A percentile compares a stretch with the other conserved stretches of the same genome.
Evolutionary conservation across 2,797 vertebrate genomes (phyloP).

Genomic region (Muraenolepis orangiensis): DNA sequence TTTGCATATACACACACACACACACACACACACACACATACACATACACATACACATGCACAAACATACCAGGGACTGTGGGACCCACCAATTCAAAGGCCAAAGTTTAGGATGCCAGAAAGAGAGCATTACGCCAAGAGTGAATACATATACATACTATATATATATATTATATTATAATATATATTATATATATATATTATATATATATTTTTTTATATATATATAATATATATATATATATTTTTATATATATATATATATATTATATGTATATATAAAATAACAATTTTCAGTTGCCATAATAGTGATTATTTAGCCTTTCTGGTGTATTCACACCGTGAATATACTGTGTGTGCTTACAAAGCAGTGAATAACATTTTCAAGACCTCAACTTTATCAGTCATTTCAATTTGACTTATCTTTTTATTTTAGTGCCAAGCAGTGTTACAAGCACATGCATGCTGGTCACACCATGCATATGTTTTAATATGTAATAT

Average conservation of each 20-base stretch:
- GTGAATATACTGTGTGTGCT: no score
- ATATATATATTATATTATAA: not conserved
- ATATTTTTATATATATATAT: no score
- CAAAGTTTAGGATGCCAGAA: slow-evolving; percentile 19
- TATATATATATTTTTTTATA: not conserved
- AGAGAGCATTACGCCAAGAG: slow-evolving; percentile 8
- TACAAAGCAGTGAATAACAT: not conserved
- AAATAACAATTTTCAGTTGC: not conserved
- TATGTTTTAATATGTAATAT: no score
- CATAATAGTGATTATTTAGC: not conserved
- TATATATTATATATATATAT: no score
- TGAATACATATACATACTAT: not conserved
- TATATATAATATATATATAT: not conserved
- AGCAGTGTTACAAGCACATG: not conserved
- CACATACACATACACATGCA: slow-evolving; percentile 10
- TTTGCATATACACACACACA: no score
- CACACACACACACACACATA: not conserved
- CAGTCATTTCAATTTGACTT: not conserved
- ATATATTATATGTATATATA: not conserved
- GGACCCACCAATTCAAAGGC: slow-evolving; percentile 51
- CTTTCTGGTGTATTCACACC: no score
- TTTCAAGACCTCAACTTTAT: not conserved
- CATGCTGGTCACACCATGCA: not conserved
- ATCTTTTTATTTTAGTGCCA: not conserved
- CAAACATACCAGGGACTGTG: slow-evolving; percentile 43